Evolutionary conservation across 2,113 vertebrate species (phyloP).

Genomic region (Dicerorhinus sumatrensis): DNA sequence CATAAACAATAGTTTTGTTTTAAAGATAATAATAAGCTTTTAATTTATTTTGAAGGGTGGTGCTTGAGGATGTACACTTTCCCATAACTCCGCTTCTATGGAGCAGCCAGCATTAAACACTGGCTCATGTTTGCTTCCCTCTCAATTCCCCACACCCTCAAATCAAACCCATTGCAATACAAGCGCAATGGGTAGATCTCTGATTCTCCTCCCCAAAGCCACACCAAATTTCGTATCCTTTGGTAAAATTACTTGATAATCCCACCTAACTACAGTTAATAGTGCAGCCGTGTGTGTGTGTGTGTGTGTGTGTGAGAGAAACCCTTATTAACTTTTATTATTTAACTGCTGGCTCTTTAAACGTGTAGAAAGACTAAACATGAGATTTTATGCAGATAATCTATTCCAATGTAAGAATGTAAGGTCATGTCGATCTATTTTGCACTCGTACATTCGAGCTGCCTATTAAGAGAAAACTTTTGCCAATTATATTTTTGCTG

Average conservation of each 20-base stretch:
- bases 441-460: background rate
- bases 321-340: background rate
- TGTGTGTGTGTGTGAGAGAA: background rate
- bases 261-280: background rate
- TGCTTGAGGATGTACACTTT: background rate
- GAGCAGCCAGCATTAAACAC: background rate
- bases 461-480: background rate
- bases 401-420: background rate
- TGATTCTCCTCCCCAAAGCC: background rate
- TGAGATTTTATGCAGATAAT: background rate
- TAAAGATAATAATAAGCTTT: background rate
- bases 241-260: background rate
- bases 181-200: background rate
- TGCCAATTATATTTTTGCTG: background rate
- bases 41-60: background rate
- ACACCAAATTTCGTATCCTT: background rate
- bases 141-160: background rate
- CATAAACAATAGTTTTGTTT: background rate
- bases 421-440: background rate
- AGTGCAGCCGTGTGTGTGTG: background rate
- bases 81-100: background rate
- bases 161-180: background rate
- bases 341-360: background rate
- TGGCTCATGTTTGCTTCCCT: background rate
- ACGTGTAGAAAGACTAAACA: background rate